Base-by-base conservation (phyloP, 2,113 vertebrate species). In the Hassar affinis region DNA sequence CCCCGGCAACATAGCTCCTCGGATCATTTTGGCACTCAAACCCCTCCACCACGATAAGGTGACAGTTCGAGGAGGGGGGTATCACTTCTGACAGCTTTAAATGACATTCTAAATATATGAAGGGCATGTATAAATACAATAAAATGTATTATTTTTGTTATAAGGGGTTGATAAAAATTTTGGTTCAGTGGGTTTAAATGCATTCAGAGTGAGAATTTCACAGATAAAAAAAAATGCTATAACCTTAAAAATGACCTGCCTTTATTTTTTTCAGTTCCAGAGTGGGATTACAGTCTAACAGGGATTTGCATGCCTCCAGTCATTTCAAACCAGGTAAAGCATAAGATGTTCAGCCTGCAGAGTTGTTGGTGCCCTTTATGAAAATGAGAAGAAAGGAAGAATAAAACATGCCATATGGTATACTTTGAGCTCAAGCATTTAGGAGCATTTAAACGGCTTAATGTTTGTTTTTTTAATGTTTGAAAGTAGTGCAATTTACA, bases 241-340 rank as follows among this genome's bases (percentile, higher is more conserved):
- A n/a, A n/a, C 15, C 33, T 66, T 66, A 66, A 30, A 66, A 30
- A 64, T 15, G 4, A 66, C 22, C 9, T 75, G 33, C 7, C 35
- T 78, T 84, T 85, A 1, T 5, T 66, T 88, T 35, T 88, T 80
- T 9, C 85, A 80, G 45, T 79, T 84, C 86, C 92, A 92, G 89
- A 52, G 52, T 90, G 56, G 71, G 45, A 52, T 84, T 90, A 52
- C 91, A 89, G 82, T 88, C 87, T 66, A 87, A 84, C 82, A 87
- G 80, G 47, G 87, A 78, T 64, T 74, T 88, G 6, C 85, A 83
- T 7, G 42, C 81, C 0, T 42, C 84, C 52, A 82, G 33, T 30
- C 85, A 72, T 86, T 88, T 83, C 1, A 90, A 90, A 78, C 59
- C 86, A 78, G 92, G 92, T 93, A 85, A 87, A 76, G 61, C 49